Percentiles rank a stretch among this genome's conserved stretches.
These are phyloP conservation scores for Microcebus griseorufus DNA, from an alignment of 2,113 vertebrate species.

Conservation along the genomic window DNA sequence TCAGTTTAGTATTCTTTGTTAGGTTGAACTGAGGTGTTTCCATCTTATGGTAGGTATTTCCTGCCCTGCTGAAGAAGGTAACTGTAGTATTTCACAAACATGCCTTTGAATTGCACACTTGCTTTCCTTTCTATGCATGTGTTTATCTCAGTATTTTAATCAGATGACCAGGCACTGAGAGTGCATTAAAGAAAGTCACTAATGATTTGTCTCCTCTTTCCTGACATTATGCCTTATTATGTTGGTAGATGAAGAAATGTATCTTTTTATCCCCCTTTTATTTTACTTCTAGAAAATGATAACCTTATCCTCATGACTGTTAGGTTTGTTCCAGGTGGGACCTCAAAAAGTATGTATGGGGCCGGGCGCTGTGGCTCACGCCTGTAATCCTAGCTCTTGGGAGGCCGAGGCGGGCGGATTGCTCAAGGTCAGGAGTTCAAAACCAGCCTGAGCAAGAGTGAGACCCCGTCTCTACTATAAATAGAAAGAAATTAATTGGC, in stretches of 20 bases:
- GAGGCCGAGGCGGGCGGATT: too few relatives aligned
- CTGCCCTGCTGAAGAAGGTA: background rate
- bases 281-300: background rate
- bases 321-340: too few relatives aligned
- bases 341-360: too few relatives aligned
- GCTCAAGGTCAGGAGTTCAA: too few relatives aligned
- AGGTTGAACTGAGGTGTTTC: background rate
- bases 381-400: too few relatives aligned
- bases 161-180: background rate
- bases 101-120: background rate
- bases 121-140: background rate
- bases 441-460: too few relatives aligned
- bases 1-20: background rate
- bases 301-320: background rate
- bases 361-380: too few relatives aligned
- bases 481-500: too few relatives aligned
- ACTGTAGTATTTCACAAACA: background rate
- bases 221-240: background rate
- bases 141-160: background rate
- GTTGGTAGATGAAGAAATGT: background rate
- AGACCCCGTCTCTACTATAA: too few relatives aligned
- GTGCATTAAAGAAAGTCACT: background rate
- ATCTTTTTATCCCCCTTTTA: background rate
- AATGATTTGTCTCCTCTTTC: background rate
- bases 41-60: background rate